phyloP scores from a whole-genome alignment of 2,113 vertebrate species.

The Raja brachyura region DNA sequence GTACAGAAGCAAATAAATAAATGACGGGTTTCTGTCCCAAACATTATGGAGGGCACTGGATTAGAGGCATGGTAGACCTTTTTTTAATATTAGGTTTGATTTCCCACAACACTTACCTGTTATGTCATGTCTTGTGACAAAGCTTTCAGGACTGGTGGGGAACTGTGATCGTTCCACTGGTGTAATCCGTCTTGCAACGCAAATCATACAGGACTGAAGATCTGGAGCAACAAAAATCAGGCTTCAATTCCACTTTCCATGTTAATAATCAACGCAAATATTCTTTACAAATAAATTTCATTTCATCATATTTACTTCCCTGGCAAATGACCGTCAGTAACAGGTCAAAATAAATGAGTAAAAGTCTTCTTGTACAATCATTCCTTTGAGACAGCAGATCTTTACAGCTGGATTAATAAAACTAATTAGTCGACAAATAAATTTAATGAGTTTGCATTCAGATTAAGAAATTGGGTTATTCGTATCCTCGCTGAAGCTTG shows the following conservation, averaged over 20 bases:
- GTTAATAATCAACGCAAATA: not conserved
- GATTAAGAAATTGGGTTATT: not conserved
- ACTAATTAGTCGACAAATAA: not conserved
- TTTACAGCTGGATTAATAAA: not conserved
- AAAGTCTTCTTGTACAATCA: not conserved
- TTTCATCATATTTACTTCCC: not conserved
- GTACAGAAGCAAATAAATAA: too few relatives aligned
- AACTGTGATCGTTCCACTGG: conserved; percentile 67
- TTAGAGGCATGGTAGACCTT: not conserved
- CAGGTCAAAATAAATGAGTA: not conserved
- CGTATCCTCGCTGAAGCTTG: not conserved
- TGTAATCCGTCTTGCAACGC: conserved; percentile 84
- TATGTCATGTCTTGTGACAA: conserved; percentile 89
- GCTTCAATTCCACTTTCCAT: not conserved
- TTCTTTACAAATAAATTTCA: not conserved
- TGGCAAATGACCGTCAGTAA: not conserved
- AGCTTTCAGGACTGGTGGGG: conserved; percentile 70
- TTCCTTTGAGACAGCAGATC: not conserved
- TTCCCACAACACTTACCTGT: conserved; percentile 66
- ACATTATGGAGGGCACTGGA: too few relatives aligned
- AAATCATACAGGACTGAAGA: conserved; percentile 97
- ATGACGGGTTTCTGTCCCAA: too few relatives aligned
- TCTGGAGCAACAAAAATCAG: conserved; percentile 58
- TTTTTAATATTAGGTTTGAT: not conserved
- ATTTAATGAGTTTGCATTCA: not conserved